These are phyloP conservation scores for Bellardia pandia DNA, from an alignment of 2,888 invertebrate genomes.

Conservation along the genomic window DNA sequence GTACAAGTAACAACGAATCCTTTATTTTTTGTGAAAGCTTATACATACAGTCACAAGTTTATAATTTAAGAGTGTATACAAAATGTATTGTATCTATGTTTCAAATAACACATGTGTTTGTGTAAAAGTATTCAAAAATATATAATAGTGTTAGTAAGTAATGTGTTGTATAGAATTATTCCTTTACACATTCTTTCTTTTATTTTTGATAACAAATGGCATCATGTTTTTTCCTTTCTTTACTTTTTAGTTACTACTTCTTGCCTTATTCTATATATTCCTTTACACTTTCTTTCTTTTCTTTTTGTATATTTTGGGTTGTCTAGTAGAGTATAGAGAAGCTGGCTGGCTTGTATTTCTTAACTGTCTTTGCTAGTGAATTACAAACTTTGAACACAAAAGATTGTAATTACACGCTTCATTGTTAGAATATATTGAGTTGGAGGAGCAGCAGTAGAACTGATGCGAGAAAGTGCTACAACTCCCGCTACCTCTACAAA, in stretches of 20 bases:
- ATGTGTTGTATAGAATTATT: constrained; percentile 42
- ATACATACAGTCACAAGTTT: constrained; percentile 66
- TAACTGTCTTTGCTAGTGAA: constrained; percentile 63
- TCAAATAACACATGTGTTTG: constrained; percentile 48
- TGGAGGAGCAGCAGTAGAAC: constrained; percentile 17
- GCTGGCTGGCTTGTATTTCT: constrained; percentile 57
- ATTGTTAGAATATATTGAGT: constrained; percentile 79
- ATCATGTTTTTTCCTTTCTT: constrained; percentile 57
- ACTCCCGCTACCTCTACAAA: constrained; percentile 41
- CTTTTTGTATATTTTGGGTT: constrained; percentile 4
- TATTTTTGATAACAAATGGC: constrained; percentile 63
- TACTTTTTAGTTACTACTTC: constrained; percentile 7
- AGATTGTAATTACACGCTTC: constrained; percentile 84
- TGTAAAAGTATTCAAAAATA: constrained; percentile 39
- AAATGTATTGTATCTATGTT: constrained; percentile 41
- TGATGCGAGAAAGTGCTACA: constrained; percentile 21
- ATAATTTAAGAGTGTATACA: constrained; percentile 34
- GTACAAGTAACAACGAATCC: constrained; percentile 15
- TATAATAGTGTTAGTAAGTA: constrained; percentile 34
- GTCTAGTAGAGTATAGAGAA: constrained; percentile 17
- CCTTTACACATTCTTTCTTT: constrained; percentile 30
- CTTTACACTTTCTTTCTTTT: neutral
- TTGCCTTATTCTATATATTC: neutral
- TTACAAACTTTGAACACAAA: constrained; percentile 75
- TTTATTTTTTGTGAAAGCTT: constrained; percentile 42